Base-by-base conservation (phyloP, 2,888 invertebrate species). In the Scrobipalpa atriplicella region DNA sequence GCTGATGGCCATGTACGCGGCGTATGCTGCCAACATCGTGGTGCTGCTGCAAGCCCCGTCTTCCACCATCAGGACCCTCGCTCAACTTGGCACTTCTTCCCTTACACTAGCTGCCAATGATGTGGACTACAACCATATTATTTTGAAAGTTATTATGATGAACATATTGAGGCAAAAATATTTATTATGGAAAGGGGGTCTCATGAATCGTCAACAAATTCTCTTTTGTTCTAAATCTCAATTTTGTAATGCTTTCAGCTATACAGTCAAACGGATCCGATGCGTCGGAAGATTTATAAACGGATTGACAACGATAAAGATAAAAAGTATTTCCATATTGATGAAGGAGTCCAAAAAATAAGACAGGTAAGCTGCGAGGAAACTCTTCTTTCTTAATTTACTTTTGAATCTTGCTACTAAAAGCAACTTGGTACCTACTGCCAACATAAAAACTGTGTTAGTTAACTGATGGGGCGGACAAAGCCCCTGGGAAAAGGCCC, bases 21-120 rank as follows among this genome's bases (percentile, higher is more conserved):
- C 95, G 0, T 95, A 95, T 76, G 94, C 95, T 0, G 95, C 95
- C 0, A 95, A 94, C 78, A 95, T 95, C 58, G 95, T 95, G 1
- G 95, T 95, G 7, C 82, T 95, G 10, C 88, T 95, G 3, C 95
- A 95, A 74, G 94, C 95, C 0, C 94, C 95, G 0, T 94, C 95
- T 0, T 85, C 90, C 66, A 93, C 94, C 61, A 94, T 95, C 64
- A 89, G 83, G 51, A 94, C 90, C 0, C 70, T 94, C 11, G 79
- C 89, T 0, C 94, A 95, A 71, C 87, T 95, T 16, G 82, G 93
- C 0, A 72, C 86, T 13, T 94, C 95, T 9, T 94, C 94, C 62
- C 84, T 96, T 54, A 92, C 93, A 19, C 75, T 95, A n/a, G 95
- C 93, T 0, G 93, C 93, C 0, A 89, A 94, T 54, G 94, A 95